These are phyloP conservation scores for Encarsia formosa DNA, from an alignment of 2,888 invertebrate genomes.

Conservation along the genomic window DNA sequence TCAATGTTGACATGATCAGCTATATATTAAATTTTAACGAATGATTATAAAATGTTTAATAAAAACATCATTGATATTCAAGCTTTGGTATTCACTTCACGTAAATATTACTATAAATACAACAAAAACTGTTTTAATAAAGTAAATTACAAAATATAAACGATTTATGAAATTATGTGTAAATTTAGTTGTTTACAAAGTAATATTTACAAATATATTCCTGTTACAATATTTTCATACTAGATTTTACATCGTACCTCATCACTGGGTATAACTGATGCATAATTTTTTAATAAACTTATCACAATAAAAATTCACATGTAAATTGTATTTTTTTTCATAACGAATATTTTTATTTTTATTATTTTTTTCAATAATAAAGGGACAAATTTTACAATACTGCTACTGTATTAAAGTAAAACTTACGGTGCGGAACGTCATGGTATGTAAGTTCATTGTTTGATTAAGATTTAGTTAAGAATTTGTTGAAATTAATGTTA, in stretches of 20 bases:
- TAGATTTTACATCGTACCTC: conserved; percentile 20
- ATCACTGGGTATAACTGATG: conserved; percentile 21
- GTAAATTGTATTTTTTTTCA: conserved; percentile 8
- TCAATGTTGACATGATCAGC: conserved; percentile 9
- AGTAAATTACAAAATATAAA: conserved; percentile 27
- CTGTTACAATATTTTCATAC: conserved; percentile 19
- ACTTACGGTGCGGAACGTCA: conserved; percentile 16
- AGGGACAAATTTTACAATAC: conserved; percentile 24
- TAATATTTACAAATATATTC: conserved; percentile 27
- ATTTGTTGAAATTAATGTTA: too few relatives aligned
- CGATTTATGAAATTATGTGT: conserved; percentile 18
- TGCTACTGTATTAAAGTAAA: conserved; percentile 16
- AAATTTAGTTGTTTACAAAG: conserved; percentile 24
- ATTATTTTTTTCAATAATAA: conserved; percentile 3
- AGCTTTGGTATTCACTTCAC: conserved; percentile 13
- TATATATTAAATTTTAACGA: conserved; percentile 7
- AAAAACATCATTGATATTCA: conserved; percentile 19
- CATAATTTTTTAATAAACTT: conserved; percentile 20
- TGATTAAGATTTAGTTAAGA: too few relatives aligned
- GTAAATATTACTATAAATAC: conserved; percentile 22
- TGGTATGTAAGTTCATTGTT: conserved; percentile 1
- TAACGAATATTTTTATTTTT: conserved; percentile 9
- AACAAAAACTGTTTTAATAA: conserved; percentile 18
- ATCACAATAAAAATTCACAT: conserved; percentile 24
- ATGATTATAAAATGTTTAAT: conserved; percentile 8